Evolutionary conservation across 1,140 invertebrate species (phyloP), one percentile per base, ranked within the genome.

Genomic region (Drosophila tropicalis): DNA sequence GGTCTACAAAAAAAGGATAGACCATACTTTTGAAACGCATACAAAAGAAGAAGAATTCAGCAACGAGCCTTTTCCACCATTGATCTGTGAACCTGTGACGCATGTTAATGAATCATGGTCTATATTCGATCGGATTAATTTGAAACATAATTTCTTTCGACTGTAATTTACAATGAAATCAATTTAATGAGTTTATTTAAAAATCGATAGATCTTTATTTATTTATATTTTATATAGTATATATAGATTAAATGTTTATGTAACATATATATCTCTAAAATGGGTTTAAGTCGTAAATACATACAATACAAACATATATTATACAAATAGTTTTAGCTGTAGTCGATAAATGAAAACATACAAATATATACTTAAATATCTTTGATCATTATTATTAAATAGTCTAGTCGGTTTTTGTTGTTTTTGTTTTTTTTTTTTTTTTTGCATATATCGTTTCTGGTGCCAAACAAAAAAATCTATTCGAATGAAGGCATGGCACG

Each of bases 401-500:
- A 64, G 72, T 32, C 70, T 67, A 66, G 44, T 25, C 56, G 29
- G 29, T 29, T 29, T 29, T 29, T 6, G 29, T 29, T 29, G 5
- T 29, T 0, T 29, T 29, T 29, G 19, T 71, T 25, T 32, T 29
- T 25, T 71, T 25, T 32, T 55, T 74, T 75, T 57, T 40, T 61
- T 32, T 22, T 36, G 22, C 55, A 62, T n/a, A 29, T 13, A 44
- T 39, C 39, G 15, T 75, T 64, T 77, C 51, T 47, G 74, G 79
- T 87, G 82, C 82, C 82, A 87, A 86, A 72, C 72, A 86, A 76
- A 62, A 47, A 65, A 40, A 55, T 55, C 13, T 83, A 79, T 75
- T 87, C 72, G 84, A 86, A 69, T 67, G 66, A 51, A 87, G 71
- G 83, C 83, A 87, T 87, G 83, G 83, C 83, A 87, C 83, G 67